Evolutionary conservation across 2,797 vertebrate species (phyloP).

Genomic region (Anniella stebbinsi): DNA sequence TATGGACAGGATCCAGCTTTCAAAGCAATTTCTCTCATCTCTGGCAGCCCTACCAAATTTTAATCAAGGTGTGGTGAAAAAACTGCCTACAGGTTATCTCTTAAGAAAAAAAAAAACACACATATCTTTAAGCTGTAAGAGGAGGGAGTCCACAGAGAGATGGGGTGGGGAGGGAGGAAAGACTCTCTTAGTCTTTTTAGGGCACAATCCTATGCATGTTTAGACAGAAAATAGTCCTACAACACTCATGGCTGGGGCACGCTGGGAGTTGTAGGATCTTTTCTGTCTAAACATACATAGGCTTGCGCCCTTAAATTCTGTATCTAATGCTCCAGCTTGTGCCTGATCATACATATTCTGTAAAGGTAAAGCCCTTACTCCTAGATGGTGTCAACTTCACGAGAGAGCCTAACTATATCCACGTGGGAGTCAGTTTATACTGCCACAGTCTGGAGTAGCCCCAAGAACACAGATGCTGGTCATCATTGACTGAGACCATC

Average conservation of each 20-base stretch:
- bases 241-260: too few relatives aligned
- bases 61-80: not conserved
- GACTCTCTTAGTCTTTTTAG: not conserved
- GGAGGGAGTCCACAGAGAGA: not conserved
- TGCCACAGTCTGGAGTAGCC: not conserved
- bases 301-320: not conserved
- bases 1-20: not conserved
- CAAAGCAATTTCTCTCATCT: not conserved
- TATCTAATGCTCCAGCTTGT: not conserved
- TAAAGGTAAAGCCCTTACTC: not conserved
- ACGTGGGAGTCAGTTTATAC: not conserved
- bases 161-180: not conserved
- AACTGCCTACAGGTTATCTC: not conserved
- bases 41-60: not conserved
- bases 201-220: not conserved
- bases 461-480: not conserved
- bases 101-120: not conserved
- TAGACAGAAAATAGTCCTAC: too few relatives aligned
- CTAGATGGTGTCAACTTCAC: not conserved
- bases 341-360: not conserved
- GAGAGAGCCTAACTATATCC: not conserved
- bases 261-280: too few relatives aligned
- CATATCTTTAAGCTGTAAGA: not conserved
- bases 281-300: too few relatives aligned
- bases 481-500: not conserved